Evolutionary conservation across 2,797 vertebrate species (phyloP), one percentile per base, ranked within the genome.

Genomic region (Podarcis siculus): DNA sequence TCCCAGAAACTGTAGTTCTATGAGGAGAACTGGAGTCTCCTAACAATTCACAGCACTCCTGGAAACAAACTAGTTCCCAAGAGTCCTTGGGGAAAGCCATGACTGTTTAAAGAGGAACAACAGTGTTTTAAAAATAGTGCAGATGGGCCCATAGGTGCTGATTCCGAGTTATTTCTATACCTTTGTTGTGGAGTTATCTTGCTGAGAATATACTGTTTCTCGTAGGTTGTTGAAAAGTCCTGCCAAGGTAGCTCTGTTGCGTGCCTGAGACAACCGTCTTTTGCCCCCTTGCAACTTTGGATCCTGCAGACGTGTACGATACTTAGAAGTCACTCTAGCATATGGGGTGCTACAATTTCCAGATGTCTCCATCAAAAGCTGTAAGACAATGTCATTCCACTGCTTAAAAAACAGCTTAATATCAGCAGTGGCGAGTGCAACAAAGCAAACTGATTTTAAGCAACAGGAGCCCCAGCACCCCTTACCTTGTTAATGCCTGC

Each of bases 151-250:
- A 32, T 39, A 27, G 0, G 49, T 30, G 82, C 35, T 89, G 90
- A 77, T 0, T 72, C 2, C 73, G 66, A 17, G 1, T 2, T 58
- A 79, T 69, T 88, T 89, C 35, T 71, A 0, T 96, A 98, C 97
- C 97, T 97, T 97, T 3, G 97, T 97, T 80, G 94, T 95, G 1
- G 90, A 96, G 86, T 86, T 92, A 30, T 95, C 92, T 45, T 95
- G 92, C 5, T 91, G 91, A 15, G 95, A 94, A 82, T 95, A 96
- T 55, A 98, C 96, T 0, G 83, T 94, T 77, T 92, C 93, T 86
- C 61, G 93, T 66, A 98, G 92, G 87, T 42, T 77, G 45, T 89
- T 91, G 78, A 98, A 97, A 89, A 98, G 97, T 8, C 89, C 92
- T 0, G 93, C 82, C 83, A 98, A 89, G 0, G 95, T 94, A 89